Base-by-base conservation (phyloP, 2,888 invertebrate genomes). In the Standfussiana lucernea region DNA sequence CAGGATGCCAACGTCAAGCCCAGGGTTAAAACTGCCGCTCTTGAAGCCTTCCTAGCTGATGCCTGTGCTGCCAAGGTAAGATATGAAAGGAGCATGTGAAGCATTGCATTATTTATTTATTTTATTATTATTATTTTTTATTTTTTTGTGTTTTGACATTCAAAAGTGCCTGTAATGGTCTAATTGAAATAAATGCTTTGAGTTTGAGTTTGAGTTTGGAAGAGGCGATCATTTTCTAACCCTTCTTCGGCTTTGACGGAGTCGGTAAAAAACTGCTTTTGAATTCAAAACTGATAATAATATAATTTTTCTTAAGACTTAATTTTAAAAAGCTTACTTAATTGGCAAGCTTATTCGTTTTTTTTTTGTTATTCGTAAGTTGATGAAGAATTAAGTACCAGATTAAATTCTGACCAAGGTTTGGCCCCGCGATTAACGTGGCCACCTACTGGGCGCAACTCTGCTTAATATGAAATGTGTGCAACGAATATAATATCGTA, bases 21-120 rank as follows among this genome's bases (percentile, higher is more conserved):
- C 65, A 97, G 98, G 65, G 97, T 99, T 8, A 97, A 98, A 78
- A 98, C 98, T 0, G 98, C 98, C 0, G 99, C 98, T 0, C 94
- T 99, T 21, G 98, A 99, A 91, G 97, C 99, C 0, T 97, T 98
- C 93, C 96, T 97, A 0, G 97, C 98, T 18, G 97, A 98, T 84
- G 96, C 98, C 15, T 98, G 98, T 94, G 97, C 97, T 81, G 84
- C 94, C 72, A 96, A 96, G 90, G 96, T 97, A 40, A 64, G n/a
- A 64, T 64, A 18, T 64, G 8, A 40, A n/a, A 40, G 86, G n/a
- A n/a, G n/a, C n/a, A n/a, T n/a, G n/a, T n/a, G n/a, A n/a, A n/a
- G n/a, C n/a, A n/a, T n/a, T n/a, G n/a, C n/a, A n/a, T n/a, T n/a
- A n/a, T n/a, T n/a, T n/a, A n/a, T n/a, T n/a, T n/a, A n/a, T n/a